Base-by-base conservation (phyloP, 23 tunicate genomes). In the Trididemnum miniatum region DNA sequence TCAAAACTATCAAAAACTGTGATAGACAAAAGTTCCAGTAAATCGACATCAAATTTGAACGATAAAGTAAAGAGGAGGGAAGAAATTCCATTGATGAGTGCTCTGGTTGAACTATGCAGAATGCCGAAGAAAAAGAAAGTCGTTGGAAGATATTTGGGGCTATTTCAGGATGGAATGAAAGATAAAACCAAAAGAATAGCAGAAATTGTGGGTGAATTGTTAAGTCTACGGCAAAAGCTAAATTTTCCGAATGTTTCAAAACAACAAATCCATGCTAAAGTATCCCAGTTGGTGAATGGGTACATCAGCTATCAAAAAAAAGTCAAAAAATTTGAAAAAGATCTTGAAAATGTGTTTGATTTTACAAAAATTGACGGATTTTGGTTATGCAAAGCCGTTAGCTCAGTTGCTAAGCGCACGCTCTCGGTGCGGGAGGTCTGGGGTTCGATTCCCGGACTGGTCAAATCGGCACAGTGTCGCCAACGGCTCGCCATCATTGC, bases 111-210 rank as follows among this genome's bases (percentile, higher is more conserved):
- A 3, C n/a, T 20, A n/a, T 62, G 67, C 67, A 62, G 29, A 62
- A 62, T 62, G 67, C 29, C 67, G 26, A 62, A 62, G 4, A 62
- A 62, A 26, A 22, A 62, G 67, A 5, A 62, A 62, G n/a, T 62
- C 4, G n/a, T 62, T 62, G 26, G 67, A 12, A 24, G 3, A 62
- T 62, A 12, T 24, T 62, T 62, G 67, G 26, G 29, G 29, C n/a
- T 62, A 24, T 62, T 62, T 62, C 28, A 62, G n/a, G 67, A 62
- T 62, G 67, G 67, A 22, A 62, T 62, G 4, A 62, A 62, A 49
- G 57, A 49, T 18, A 49, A 49, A 49, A 49, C 15, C 57, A 49
- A 49, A 49, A 49, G 18, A 49, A 18, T 9, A 49, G 57, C 57
- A 49, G 18, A 49, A 49, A 49, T 49, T 49, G 18, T 18, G 15